Percentiles rank a stretch among this genome's conserved stretches.
Evolutionary conservation across 2,797 vertebrate genomes (phyloP).

Genomic region (Sphenopsis melanotis): DNA sequence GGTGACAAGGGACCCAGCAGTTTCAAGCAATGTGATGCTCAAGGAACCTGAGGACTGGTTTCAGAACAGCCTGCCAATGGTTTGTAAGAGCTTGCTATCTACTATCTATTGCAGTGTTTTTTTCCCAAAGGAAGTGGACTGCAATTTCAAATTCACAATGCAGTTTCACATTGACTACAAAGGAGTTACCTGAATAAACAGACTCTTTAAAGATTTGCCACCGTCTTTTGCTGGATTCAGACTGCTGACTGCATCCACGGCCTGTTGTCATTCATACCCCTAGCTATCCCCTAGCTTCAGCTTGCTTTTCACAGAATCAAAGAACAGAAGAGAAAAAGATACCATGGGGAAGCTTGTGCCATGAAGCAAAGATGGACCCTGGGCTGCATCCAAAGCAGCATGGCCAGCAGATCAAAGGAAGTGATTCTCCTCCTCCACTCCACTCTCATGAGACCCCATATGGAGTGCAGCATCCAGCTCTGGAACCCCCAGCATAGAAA

Average conservation of each 20-base stretch:
- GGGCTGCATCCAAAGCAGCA: background rate
- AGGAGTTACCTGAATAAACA: background rate
- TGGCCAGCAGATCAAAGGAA: background rate
- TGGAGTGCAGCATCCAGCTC: background rate
- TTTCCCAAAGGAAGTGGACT: constrained; percentile 6
- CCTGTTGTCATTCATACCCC: background rate
- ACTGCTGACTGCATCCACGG: background rate
- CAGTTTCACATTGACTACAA: background rate
- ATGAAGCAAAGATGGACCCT: background rate
- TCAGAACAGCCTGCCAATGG: background rate
- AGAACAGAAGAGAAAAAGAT: background rate
- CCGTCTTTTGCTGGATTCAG: background rate
- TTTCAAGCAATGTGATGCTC: background rate
- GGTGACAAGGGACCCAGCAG: background rate
- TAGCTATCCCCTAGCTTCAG: accelerated
- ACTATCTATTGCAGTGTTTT: background rate
- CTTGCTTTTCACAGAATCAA: background rate
- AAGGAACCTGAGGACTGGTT: background rate
- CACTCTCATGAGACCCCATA: background rate
- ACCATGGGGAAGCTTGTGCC: background rate
- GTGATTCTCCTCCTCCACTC: background rate
- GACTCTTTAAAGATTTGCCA: background rate
- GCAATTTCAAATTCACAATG: background rate
- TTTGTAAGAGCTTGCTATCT: constrained; percentile 23
- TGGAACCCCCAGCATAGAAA: background rate